phyloP scores from a whole-genome alignment of 2,113 vertebrate genomes.

The Rhizomys pruinosus region DNA sequence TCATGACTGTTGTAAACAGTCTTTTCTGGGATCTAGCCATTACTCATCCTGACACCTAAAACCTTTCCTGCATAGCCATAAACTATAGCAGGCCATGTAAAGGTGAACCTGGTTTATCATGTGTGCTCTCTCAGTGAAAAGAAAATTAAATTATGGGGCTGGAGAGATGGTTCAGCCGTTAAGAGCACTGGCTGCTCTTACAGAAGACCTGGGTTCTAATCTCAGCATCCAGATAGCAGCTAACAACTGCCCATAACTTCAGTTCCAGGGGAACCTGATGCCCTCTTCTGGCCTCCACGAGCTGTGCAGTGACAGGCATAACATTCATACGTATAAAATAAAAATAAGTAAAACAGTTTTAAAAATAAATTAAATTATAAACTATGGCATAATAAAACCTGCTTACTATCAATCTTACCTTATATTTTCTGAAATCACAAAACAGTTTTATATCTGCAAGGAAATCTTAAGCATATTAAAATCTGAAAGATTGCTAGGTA shows the following conservation, averaged over 20 bases:
- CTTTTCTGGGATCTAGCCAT: neutral
- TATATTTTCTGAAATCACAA: slow-evolving; percentile 6
- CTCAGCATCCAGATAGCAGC: too few relatives aligned
- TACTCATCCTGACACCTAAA: neutral
- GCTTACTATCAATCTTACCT: neutral
- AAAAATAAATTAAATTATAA: neutral
- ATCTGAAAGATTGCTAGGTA: neutral
- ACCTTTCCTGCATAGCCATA: neutral
- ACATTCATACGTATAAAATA: too few relatives aligned
- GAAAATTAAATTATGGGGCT: neutral
- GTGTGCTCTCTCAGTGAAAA: neutral
- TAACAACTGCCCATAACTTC: too few relatives aligned
- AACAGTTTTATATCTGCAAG: slow-evolving; percentile 13
- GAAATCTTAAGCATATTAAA: neutral
- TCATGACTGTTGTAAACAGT: neutral
- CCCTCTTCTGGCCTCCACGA: too few relatives aligned
- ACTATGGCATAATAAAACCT: neutral
- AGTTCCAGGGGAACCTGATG: too few relatives aligned
- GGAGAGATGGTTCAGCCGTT: too few relatives aligned
- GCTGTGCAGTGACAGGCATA: too few relatives aligned
- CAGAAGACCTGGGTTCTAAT: too few relatives aligned
- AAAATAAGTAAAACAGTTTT: too few relatives aligned
- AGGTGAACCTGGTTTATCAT: neutral
- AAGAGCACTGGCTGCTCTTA: too few relatives aligned
- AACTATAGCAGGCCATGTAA: neutral